phyloP scores from a whole-genome alignment of 35 echinoderm and acorn worm genomes.

The Apostichopus parvimensis region DNA sequence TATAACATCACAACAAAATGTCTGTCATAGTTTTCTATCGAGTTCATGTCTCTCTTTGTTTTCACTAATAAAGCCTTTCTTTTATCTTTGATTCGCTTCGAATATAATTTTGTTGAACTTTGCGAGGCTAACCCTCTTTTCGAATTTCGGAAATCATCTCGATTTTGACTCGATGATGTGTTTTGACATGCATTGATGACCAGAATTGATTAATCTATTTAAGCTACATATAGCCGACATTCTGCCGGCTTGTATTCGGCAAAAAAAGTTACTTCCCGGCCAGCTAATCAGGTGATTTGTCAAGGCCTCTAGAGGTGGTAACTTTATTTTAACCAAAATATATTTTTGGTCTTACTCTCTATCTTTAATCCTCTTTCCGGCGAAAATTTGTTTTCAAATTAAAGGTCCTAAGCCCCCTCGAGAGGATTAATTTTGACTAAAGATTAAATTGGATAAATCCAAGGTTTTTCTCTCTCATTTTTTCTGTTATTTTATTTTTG shows the following conservation, averaged over 20 bases:
- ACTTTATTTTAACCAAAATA: not conserved
- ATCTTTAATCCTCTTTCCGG: constrained; percentile 27
- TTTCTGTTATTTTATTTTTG: not conserved
- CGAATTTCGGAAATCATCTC: not conserved
- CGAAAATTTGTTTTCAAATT: constrained; percentile 4
- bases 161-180: not conserved
- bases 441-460: constrained; percentile 8
- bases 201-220: not conserved
- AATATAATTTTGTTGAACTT: not conserved
- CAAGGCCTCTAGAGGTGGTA: constrained; percentile 6
- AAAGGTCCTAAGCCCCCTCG: constrained; percentile 9
- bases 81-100: too few relatives aligned
- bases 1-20: too few relatives aligned
- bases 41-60: too few relatives aligned
- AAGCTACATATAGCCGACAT: not conserved
- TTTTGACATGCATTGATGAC: not conserved
- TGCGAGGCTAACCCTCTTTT: not conserved
- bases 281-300: constrained; percentile 2
- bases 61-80: too few relatives aligned
- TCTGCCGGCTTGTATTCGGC: too few relatives aligned
- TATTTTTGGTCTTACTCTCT: not conserved
- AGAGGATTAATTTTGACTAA: not conserved
- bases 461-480: not conserved
- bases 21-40: too few relatives aligned
- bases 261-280: too few relatives aligned